phyloP scores from a whole-genome alignment of 2,113 vertebrate genomes.

The Mormyrus iriodes region DNA sequence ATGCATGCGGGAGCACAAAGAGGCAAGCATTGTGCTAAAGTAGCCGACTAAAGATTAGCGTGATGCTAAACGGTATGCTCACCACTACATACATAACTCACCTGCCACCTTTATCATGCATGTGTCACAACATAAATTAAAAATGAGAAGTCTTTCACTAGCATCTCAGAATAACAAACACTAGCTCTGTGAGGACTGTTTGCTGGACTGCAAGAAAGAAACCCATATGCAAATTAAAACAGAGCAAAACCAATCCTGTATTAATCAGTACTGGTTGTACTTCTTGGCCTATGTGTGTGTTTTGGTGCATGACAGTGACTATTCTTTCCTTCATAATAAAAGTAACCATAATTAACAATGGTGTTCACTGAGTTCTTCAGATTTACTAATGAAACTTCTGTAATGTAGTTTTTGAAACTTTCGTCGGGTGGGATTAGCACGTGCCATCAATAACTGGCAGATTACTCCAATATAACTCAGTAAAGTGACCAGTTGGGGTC shows the following conservation, averaged over 20 bases:
- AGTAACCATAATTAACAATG: background rate
- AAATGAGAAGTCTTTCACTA: conserved; percentile 10
- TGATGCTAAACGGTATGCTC: background rate
- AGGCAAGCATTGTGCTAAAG: background rate
- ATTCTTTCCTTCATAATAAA: background rate
- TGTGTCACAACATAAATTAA: conserved; percentile 1
- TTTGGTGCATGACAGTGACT: background rate
- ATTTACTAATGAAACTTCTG: background rate
- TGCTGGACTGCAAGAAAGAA: background rate
- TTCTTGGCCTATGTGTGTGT: background rate
- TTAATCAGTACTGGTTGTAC: background rate
- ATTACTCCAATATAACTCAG: background rate
- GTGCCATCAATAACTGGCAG: background rate
- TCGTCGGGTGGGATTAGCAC: background rate
- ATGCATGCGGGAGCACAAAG: background rate
- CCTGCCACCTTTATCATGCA: background rate
- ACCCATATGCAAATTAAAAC: background rate
- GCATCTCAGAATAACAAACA: background rate
- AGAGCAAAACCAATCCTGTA: background rate
- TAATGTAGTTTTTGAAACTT: background rate
- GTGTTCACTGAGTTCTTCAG: background rate
- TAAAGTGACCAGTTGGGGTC: background rate
- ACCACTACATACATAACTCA: background rate
- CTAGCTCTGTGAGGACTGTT: background rate
- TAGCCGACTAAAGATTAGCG: background rate